phyloP scores from a whole-genome alignment of 2,113 vertebrate species.

The Lepisosteus osseus region DNA sequence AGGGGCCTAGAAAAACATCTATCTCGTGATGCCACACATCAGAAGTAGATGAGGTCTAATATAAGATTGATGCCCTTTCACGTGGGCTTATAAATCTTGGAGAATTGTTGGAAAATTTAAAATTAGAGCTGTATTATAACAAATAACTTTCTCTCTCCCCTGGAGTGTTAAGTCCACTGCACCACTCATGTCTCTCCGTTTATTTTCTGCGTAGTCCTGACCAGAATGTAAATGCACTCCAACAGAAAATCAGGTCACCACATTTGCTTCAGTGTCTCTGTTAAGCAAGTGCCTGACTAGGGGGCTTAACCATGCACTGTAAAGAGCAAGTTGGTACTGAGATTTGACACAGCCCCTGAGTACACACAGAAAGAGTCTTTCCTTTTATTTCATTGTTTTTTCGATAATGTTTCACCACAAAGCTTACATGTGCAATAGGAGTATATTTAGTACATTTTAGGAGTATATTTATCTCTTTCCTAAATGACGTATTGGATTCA shows the following conservation, averaged over 20 bases:
- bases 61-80: constrained; percentile 54
- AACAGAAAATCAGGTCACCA: constrained; percentile 34
- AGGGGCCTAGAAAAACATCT: constrained; percentile 53
- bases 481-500: too few relatives aligned
- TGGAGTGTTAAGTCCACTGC: constrained; percentile 16
- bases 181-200: background rate
- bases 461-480: too few relatives aligned
- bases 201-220: background rate
- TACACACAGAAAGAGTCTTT: too few relatives aligned
- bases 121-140: constrained; percentile 62
- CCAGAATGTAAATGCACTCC: constrained; percentile 7
- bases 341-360: too few relatives aligned
- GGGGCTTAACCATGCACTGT: background rate
- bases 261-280: constrained; percentile 13
- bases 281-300: background rate
- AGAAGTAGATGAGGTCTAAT: constrained; percentile 32
- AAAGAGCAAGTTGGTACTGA: background rate
- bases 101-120: constrained; percentile 53
- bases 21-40: constrained; percentile 51
- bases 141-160: constrained; percentile 41
- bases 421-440: too few relatives aligned
- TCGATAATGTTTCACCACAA: too few relatives aligned
- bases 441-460: too few relatives aligned
- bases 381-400: too few relatives aligned
- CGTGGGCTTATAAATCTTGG: constrained; percentile 49